Evolutionary conservation across 2,888 invertebrate genomes (phyloP).

Genomic region (Doris montereyensis): DNA sequence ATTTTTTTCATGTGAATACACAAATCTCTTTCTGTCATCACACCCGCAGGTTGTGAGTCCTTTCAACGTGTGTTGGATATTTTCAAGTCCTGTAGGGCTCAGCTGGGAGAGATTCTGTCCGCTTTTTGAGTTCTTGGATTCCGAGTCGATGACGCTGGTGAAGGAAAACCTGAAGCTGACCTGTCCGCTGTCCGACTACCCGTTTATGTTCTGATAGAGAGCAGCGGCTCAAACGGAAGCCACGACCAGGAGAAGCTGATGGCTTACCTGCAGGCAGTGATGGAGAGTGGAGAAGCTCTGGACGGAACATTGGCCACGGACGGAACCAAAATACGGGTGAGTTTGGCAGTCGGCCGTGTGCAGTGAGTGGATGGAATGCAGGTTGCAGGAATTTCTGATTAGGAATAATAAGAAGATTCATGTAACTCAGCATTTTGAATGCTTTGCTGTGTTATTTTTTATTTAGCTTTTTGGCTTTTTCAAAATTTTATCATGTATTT

Average conservation of each 20-base stretch:
- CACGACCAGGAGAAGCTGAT: constrained; percentile 93
- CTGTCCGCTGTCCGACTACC: constrained; percentile 70
- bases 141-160: constrained; percentile 80
- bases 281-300: constrained; percentile 81
- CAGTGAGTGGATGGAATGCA: too few relatives aligned
- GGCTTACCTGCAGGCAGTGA: constrained; percentile 82
- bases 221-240: constrained; percentile 82
- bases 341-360: too few relatives aligned
- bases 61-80: constrained; percentile 86
- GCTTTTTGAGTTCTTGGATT: constrained; percentile 97
- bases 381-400: neutral
- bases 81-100: constrained; percentile 82
- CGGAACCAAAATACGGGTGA: constrained; percentile 84
- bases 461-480: too few relatives aligned
- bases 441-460: too few relatives aligned
- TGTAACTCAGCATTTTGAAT: neutral
- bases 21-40: too few relatives aligned
- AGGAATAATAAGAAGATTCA: neutral
- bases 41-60: constrained; percentile 81
- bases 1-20: too few relatives aligned
- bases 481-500: too few relatives aligned
- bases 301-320: constrained; percentile 93
- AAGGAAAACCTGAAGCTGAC: constrained; percentile 78
- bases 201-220: constrained; percentile 73
- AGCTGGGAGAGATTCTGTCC: constrained; percentile 91